Percentiles rank a stretch among this genome's conserved stretches.
These are phyloP conservation scores for Chloroclysta siterata DNA, from an alignment of 2,888 invertebrate species.

Conservation along the genomic window DNA sequence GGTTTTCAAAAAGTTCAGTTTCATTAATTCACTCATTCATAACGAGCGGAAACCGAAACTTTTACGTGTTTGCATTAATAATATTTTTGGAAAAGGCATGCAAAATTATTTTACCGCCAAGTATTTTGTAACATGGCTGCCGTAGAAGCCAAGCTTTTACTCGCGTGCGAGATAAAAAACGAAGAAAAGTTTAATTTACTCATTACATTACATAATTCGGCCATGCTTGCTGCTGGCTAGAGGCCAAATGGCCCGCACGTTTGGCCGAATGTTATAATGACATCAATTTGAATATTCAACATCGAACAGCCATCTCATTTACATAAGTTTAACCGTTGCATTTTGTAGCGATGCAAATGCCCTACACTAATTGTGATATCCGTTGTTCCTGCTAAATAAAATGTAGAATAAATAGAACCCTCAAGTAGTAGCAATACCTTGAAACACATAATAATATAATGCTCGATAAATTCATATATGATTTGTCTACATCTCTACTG, in stretches of 20 bases:
- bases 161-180: slow-evolving; percentile 68
- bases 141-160: slow-evolving; percentile 53
- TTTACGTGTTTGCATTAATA: background rate
- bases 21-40: too few relatives aligned
- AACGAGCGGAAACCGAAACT: background rate
- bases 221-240: slow-evolving; percentile 71
- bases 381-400: slow-evolving; percentile 64
- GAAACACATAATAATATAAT: background rate
- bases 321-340: slow-evolving; percentile 84
- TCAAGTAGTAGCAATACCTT: background rate
- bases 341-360: slow-evolving; percentile 80
- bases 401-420: slow-evolving; percentile 31
- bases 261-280: slow-evolving; percentile 83
- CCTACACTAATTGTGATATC: slow-evolving; percentile 77
- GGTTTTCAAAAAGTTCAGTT: background rate
- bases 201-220: slow-evolving; percentile 77
- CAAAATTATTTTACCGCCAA: slow-evolving; percentile 43
- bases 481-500: background rate
- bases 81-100: slow-evolving; percentile 34
- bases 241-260: slow-evolving; percentile 77
- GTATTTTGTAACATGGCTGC: slow-evolving; percentile 50
- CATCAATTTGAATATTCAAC: slow-evolving; percentile 85
- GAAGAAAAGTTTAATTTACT: slow-evolving; percentile 75
- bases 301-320: slow-evolving; percentile 81
- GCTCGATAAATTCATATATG: background rate